These are phyloP conservation scores for Nipponia nippon DNA, from an alignment of 2,113 vertebrate species.

Conservation along the genomic window DNA sequence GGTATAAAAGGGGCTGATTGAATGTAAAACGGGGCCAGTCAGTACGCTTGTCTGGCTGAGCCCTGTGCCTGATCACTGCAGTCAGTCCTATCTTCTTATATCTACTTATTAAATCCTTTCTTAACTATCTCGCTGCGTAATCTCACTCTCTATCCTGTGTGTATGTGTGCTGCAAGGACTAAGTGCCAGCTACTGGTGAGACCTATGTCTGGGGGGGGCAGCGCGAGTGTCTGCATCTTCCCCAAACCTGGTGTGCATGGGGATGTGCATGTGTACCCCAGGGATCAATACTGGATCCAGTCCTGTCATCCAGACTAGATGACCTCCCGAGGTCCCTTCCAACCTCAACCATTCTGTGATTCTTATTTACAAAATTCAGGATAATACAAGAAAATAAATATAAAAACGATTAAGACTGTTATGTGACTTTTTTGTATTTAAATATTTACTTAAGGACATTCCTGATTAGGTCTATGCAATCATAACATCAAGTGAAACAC, in stretches of 20 bases:
- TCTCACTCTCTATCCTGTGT: too few species aligned
- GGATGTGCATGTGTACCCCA: too few species aligned
- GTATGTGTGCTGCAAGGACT: background rate
- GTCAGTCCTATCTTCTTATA: background rate
- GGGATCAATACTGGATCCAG: too few species aligned
- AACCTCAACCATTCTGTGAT: background rate
- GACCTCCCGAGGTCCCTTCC: background rate
- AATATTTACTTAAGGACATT: background rate
- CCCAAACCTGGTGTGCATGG: too few species aligned
- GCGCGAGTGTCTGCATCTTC: too few species aligned
- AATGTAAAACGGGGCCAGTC: background rate
- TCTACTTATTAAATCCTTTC: background rate
- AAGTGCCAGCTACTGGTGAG: background rate
- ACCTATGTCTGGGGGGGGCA: too few species aligned
- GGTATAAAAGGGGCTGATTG: background rate
- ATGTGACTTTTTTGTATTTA: background rate
- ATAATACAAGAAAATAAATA: background rate
- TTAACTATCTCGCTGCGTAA: background rate
- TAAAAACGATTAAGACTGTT: background rate
- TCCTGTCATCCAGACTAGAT: background rate
- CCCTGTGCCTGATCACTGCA: background rate
- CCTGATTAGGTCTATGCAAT: background rate
- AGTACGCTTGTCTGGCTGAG: rapidly evolving
- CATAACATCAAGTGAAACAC: background rate
- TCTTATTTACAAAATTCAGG: background rate